These are phyloP conservation scores for Varecia variegata DNA, from an alignment of 2,797 vertebrate species.

Conservation along the genomic window DNA sequence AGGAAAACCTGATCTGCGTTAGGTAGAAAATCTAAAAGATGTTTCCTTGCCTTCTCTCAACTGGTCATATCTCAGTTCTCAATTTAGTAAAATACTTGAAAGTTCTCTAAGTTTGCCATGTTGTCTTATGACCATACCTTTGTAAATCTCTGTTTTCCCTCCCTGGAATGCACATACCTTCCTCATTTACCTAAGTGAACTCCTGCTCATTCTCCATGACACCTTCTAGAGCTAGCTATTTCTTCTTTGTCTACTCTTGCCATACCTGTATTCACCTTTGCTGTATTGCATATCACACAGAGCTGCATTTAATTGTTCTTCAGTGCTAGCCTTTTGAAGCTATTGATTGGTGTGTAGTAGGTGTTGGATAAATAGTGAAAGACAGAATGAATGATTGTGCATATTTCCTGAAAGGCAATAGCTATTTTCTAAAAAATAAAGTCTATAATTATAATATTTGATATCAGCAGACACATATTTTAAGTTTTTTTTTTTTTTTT, in stretches of 20 bases:
- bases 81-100: background rate
- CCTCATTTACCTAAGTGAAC: background rate
- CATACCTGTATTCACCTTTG: background rate
- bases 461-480: background rate
- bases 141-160: background rate
- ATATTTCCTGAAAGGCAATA: background rate
- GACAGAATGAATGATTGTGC: background rate
- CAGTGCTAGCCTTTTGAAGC: background rate
- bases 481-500: background rate
- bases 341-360: background rate
- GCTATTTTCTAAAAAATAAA: slow-evolving; percentile 46
- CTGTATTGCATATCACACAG: background rate
- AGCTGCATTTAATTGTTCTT: background rate
- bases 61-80: background rate
- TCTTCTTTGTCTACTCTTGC: background rate
- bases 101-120: background rate
- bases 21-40: background rate
- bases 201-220: background rate
- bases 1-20: background rate
- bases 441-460: background rate
- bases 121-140: background rate
- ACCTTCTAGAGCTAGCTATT: background rate
- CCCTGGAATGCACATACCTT: background rate
- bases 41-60: background rate
- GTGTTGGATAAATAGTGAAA: background rate